Percentiles rank a stretch among this genome's conserved stretches.
phyloP scores from a whole-genome alignment of 2,797 vertebrate genomes.

The Ambastaia sidthimunki region DNA sequence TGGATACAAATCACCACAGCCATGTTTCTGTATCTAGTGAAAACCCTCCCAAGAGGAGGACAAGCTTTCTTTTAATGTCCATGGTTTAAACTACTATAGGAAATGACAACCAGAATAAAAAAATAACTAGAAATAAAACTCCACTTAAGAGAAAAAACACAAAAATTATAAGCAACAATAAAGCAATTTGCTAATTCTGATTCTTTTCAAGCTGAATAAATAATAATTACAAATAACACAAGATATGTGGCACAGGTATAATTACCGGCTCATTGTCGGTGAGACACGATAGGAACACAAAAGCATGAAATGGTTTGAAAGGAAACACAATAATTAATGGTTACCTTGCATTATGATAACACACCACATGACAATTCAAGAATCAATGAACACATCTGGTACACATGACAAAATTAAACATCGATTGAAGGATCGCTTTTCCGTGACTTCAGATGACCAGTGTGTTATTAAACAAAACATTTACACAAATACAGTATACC shows the following conservation, averaged over 20 bases:
- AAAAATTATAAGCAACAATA: neutral
- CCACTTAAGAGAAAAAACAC: neutral
- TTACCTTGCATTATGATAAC: constrained; percentile 51
- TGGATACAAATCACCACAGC: neutral
- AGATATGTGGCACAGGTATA: neutral
- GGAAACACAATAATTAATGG: neutral
- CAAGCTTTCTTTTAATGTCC: too few relatives aligned
- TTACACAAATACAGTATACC: neutral
- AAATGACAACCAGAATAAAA: neutral
- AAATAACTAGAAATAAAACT: neutral
- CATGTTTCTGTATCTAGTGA: neutral
- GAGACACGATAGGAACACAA: neutral
- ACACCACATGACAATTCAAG: constrained; percentile 43
- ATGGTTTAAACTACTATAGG: neutral
- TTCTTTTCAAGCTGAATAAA: neutral
- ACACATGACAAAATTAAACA: neutral
- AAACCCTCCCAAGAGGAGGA: too few relatives aligned
- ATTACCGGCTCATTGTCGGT: too few relatives aligned
- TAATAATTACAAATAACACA: neutral
- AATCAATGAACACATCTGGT: neutral
- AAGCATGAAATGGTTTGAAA: neutral
- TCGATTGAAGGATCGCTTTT: neutral
- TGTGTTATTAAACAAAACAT: neutral
- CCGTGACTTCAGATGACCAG: neutral
- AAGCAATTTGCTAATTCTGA: neutral